Percentiles rank a stretch among this genome's conserved stretches.
These are phyloP conservation scores for Chionomys nivalis DNA, from an alignment of 2,113 vertebrate genomes.

Conservation along the genomic window DNA sequence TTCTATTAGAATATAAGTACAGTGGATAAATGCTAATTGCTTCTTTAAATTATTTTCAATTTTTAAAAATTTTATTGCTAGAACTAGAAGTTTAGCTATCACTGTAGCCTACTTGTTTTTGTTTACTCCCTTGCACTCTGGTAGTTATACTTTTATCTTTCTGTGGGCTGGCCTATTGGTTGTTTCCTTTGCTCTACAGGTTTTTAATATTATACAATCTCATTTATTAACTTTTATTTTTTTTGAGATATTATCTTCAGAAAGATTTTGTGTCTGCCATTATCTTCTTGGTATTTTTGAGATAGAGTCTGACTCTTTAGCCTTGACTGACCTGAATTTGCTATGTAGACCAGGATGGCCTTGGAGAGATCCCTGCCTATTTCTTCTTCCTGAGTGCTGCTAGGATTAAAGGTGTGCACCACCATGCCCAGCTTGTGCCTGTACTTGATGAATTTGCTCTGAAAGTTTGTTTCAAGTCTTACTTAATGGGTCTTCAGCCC, in stretches of 20 bases:
- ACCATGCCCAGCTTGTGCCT: background rate
- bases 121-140: background rate
- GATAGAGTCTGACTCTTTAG: background rate
- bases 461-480: background rate
- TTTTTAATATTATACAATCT: background rate
- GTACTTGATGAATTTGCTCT: background rate
- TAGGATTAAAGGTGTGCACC: background rate
- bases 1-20: background rate
- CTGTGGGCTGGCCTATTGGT: background rate
- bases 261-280: background rate
- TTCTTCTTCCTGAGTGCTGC: background rate
- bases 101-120: background rate
- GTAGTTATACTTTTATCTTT: background rate
- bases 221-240: background rate
- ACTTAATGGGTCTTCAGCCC: background rate
- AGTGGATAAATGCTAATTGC: slow-evolving; percentile 7
- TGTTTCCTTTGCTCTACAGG: background rate
- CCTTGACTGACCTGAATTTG: background rate
- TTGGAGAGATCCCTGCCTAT: background rate
- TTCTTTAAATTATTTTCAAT: slow-evolving; percentile 29
- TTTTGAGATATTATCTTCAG: background rate
- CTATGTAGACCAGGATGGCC: background rate
- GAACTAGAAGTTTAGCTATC: background rate
- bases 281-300: background rate
- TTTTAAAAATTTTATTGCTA: background rate